Base-by-base conservation (phyloP, 2,888 invertebrate genomes). In the Lochmaea crataegi region DNA sequence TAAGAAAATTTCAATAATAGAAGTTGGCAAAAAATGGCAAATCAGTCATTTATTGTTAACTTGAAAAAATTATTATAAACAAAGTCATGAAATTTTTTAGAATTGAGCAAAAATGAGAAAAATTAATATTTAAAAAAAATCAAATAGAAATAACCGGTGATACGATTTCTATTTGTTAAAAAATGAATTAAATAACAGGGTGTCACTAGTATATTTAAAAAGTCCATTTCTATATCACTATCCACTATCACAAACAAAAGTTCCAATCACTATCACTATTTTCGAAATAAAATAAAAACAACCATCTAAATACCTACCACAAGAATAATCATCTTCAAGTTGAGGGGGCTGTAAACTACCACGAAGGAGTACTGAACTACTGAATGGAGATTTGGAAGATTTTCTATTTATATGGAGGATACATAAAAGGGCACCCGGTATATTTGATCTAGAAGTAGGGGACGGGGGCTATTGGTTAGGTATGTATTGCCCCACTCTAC, bases 311-410 rank as follows among this genome's bases (percentile, higher is more conserved):
- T 70, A 82, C 82, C 80, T 82, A 82, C 82, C 82, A 82, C 82
- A 66, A 82, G 79, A 80, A 80, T 76, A 76, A 79, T 82, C 82
- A 82, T 82, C 68, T 71, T 78, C 58, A 56, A 69, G 65, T 71
- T 65, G 48, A 41, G 48, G 63, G 51, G 60, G 56, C 57, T 56
- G 65, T 68, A 65, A 71, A 64, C 65, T 71, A 75, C 75, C 76
- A 76, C 78, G 76, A 78, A 74, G 67, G 71, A 71, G 72, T 75
- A 73, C 68, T 68, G 64, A 75, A 76, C 74, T 78, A 79, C 77
- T 76, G 75, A 72, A 58, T 68, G 51, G 5, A 71, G 38, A 61
- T 73, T 67, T 67, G 48, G 67, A 57, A 56, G 67, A 71, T 71
- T 75, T 73, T 73, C 71, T 77, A 78, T 79, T 78, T 79, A 79